Base-by-base conservation (phyloP, 2,888 invertebrate genomes). In the Tenthredo distinguenda region DNA sequence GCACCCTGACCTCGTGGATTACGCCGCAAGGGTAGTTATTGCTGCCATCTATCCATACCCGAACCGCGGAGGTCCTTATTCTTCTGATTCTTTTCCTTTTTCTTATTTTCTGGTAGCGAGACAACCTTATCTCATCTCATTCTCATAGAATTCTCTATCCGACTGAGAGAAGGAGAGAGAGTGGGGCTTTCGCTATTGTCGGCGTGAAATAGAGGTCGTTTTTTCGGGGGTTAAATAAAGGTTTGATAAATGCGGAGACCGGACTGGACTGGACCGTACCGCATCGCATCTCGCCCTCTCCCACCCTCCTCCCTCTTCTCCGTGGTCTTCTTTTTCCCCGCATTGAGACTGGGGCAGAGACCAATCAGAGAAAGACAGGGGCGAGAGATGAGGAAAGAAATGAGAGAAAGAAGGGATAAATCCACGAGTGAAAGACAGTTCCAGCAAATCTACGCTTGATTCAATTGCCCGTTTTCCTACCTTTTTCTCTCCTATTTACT, bases 181-280 rank as follows among this genome's bases (percentile, higher is more conserved):
- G 72, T 26, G n/a, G 10, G 72, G 26, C n/a, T 6, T 34, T 15
- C 40, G 62, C 65, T 65, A 84, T 65, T 76, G 68, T 85, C 84
- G 84, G 62, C 26, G 21, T 84, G 76, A 84, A 85, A 85, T 76
- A 84, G 85, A 37, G 85, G 85, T 85, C 84, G 85, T 85, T 62
- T 85, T 84, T 40, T 58, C n/a, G 10, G 65, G 71, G 58, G 85
- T 85, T 85, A 85, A 85, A 84, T 85, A 85, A 84, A 76, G 85
- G 84, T 84, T 86, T 84, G 76, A 85, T 85, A 65, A 85, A 84
- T 85, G 84, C 76, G 84, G 83, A 79, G 37, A 62, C 74, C 55
- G 62, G 40, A 68, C 37, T 21, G 9, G n/a, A 43, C 76, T 47
- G n/a, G 50, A 55, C 47, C 55, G 26, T 21, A 18, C n/a, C 31